Conservation (phyloP, 1,140 invertebrate species). For the Globodera ellingtonae region DNA sequence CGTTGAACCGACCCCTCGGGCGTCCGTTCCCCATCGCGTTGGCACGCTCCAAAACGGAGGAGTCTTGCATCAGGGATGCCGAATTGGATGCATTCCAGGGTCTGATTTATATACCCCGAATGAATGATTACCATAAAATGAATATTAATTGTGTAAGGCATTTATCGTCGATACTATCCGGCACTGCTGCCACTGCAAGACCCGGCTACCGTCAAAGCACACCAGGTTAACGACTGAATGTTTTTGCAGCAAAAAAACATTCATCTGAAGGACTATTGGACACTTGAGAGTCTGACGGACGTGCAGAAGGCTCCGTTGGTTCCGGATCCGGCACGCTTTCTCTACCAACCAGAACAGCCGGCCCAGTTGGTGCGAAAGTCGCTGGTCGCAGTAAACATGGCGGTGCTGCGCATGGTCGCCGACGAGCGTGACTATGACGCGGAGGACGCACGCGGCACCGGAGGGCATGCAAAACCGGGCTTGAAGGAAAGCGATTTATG, state of each 20-base stretch:
- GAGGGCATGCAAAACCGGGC: neutral
- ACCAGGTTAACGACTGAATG: neutral
- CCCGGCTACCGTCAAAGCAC: constrained; percentile 39
- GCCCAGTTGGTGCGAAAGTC: constrained; percentile 37
- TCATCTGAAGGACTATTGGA: constrained; percentile 46
- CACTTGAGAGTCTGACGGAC: constrained; percentile 42
- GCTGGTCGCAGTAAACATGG: constrained; percentile 54
- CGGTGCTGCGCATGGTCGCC: constrained; percentile 41
- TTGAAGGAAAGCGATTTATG: constrained; percentile 2
- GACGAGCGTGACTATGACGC: constrained; percentile 48
- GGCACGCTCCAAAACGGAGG: constrained; percentile 53
- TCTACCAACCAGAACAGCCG: constrained; percentile 28
- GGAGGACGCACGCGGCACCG: constrained; percentile 16
- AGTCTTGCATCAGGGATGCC: constrained; percentile 44
- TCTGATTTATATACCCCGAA: neutral
- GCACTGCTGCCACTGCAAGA: constrained; percentile 47
- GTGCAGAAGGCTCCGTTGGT: constrained; percentile 28
- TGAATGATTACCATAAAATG: neutral
- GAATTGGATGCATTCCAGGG: constrained; percentile 52
- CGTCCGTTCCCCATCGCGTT: constrained; percentile 38
- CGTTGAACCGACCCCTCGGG: neutral
- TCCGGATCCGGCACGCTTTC: constrained; percentile 43
- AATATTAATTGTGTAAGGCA: constrained; percentile 32
- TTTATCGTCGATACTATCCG: constrained; percentile 53
- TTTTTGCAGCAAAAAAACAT: neutral